phyloP scores from a whole-genome alignment of 2,888 invertebrate genomes.

The Hypena proboscidalis region DNA sequence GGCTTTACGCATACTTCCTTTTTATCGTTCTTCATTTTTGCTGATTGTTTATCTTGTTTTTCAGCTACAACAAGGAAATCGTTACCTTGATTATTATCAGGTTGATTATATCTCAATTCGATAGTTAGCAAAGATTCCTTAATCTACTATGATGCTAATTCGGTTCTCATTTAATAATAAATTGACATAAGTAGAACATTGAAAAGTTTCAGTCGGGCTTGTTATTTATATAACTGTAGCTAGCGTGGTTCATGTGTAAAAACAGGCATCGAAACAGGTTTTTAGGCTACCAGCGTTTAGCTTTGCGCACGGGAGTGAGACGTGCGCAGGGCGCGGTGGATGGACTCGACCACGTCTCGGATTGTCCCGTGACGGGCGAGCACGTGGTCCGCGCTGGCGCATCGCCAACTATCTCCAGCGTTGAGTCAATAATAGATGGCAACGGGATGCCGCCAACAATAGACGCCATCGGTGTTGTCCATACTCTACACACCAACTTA shows the following conservation, averaged over 20 bases:
- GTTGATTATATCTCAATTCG: not conserved
- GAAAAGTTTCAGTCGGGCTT: constrained; percentile 9
- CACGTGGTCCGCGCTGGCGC: constrained; percentile 82
- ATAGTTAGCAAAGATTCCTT: not conserved
- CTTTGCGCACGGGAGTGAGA: constrained; percentile 43
- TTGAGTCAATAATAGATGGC: constrained; percentile 84
- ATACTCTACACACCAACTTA: constrained; percentile 42
- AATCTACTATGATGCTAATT: constrained; percentile 1
- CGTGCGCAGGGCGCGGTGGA: constrained; percentile 51
- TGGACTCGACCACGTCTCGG: constrained; percentile 58
- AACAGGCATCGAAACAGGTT: constrained; percentile 43
- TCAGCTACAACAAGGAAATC: constrained; percentile 64
- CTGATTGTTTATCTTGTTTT: constrained; percentile 68
- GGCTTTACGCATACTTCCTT: constrained; percentile 65
- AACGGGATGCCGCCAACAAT: constrained; percentile 84
- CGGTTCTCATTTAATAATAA: constrained; percentile 5
- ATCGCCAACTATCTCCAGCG: constrained; percentile 83
- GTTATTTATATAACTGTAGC: constrained; percentile 17
- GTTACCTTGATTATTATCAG: constrained; percentile 34
- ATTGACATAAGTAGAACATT: constrained; percentile 8
- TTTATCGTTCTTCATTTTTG: constrained; percentile 79
- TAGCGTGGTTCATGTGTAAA: constrained; percentile 24
- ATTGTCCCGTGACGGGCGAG: constrained; percentile 77
- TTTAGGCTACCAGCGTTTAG: constrained; percentile 45
- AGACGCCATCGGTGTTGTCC: constrained; percentile 68